Evolutionary conservation across 2,888 invertebrate genomes (phyloP), one percentile per base, ranked within the genome.

Genomic region (Pristionchus exspectatus): DNA sequence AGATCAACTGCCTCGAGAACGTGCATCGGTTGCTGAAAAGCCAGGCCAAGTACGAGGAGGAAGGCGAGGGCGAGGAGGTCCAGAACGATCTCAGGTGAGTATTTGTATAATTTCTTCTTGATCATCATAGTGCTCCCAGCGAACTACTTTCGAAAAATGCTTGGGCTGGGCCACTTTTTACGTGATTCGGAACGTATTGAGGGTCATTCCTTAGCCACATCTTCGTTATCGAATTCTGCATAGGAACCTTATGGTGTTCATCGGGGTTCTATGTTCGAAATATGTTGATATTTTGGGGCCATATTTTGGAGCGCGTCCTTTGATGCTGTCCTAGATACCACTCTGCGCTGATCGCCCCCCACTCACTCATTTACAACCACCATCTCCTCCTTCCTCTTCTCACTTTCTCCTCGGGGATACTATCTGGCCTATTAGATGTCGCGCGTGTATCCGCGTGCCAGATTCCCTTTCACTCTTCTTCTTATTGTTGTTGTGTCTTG

Each of bases 1-100:
- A 95, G 90, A 95, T 95, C 91, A 95, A 94, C 90, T 94, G 94
- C 72, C 90, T 95, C 87, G 95, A 95, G 91, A 95, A 95, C 90
- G 95, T 95, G 89, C 93, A 93, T 74, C 94, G 95, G 21, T 90
- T 95, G 84, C 91, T 95, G 69, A 94, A 94, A 86, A 94, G 94
- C 44, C 94, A 94, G 59, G 77, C 90, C 30, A 50, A 30, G 56
- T n/a, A 44, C 54, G 89, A 89, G 54, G 81, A 77, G 30, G 81
- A 63, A 74, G 69, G 66, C 44, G 89, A 54, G 2, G 54, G 24
- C 21, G 56, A 33, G 18, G 87, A 88, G 66, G n/a, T 38, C 33
- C 38, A 72, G 56, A 74, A 74, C 74, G 87, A 88, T 30, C 30
- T 33, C 21, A 88, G 87, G 87, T 88, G 44, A 27, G 87, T 24